Evolutionary conservation across 1,140 invertebrate genomes (phyloP), one percentile per base, ranked within the genome.

Genomic region (Diplogasteroides magnus): DNA sequence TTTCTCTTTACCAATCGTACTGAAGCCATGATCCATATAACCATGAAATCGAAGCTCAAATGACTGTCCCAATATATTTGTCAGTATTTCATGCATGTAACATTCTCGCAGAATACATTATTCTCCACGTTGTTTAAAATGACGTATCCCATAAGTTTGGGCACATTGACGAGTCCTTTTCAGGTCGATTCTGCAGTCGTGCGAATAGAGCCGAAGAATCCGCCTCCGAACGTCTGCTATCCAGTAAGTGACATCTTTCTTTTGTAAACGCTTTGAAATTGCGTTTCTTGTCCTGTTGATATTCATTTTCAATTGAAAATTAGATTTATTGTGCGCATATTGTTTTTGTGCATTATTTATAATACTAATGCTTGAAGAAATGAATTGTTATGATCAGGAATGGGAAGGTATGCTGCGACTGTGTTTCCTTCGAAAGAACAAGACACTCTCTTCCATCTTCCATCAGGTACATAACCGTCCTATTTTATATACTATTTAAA

Each of bases 101-200:
- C n/a, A n/a, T n/a, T n/a, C n/a, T n/a, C n/a, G n/a, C n/a, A n/a
- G n/a, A n/a, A n/a, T n/a, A n/a, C n/a, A n/a, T n/a, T n/a, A n/a
- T n/a, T n/a, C n/a, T n/a, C n/a, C n/a, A n/a, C n/a, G n/a, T n/a
- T n/a, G n/a, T n/a, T n/a, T n/a, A n/a, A n/a, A n/a, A n/a, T n/a
- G n/a, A n/a, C n/a, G n/a, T n/a, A n/a, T 68, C 28, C 68, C n/a
- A 2, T 2, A 68, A 11, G 27, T 68, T 29, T 31, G 27, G 6
- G 28, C 2, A 23, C 26, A 2, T 14, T 60, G 25, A 27, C 67
- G 2, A 55, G 6, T 19, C 37, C 19, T 19, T 57, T 11, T 72
- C 95, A 48, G 87, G 93, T 98, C 0, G 97, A 99, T 85, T 98
- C 94, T 0, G 92, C 90, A 86, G 96, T 99, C n/a, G 93, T 99